A percentile compares a stretch with the other conserved stretches of the same genome.
Conservation (phyloP, 2,888 invertebrate species). For the Synanthedon tipuliformis region DNA sequence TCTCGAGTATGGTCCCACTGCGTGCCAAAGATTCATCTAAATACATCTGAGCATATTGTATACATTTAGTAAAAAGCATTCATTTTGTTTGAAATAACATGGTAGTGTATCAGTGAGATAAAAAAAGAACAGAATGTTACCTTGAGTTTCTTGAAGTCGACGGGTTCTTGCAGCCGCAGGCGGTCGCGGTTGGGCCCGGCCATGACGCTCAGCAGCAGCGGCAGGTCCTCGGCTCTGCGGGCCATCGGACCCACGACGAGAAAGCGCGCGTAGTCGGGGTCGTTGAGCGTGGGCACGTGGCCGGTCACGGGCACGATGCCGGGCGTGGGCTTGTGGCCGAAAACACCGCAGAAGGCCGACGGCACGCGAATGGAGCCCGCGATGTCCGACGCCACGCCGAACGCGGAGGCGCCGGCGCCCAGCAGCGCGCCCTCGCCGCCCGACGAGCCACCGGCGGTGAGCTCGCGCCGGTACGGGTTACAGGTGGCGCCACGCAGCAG, state of each 20-base stretch:
- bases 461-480: constrained; percentile 84
- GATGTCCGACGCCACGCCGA: constrained; percentile 87
- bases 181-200: constrained; percentile 48
- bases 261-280: constrained; percentile 56
- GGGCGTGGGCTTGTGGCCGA: constrained; percentile 87
- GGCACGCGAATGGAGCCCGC: constrained; percentile 91
- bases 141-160: neutral
- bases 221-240: constrained; percentile 81
- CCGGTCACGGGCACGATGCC: constrained; percentile 72
- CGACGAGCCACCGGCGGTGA: constrained; percentile 88
- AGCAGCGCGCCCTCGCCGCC: constrained; percentile 86
- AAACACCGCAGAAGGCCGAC: constrained; percentile 86
- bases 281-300: constrained; percentile 69
- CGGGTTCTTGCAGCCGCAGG: constrained; percentile 62
- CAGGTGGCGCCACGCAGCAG: constrained; percentile 80
- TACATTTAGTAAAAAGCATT: too few relatives aligned
- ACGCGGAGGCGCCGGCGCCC: constrained; percentile 78
- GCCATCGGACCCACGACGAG: constrained; percentile 80
- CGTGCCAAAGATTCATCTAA: too few relatives aligned
- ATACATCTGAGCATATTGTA: too few relatives aligned
- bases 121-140: neutral
- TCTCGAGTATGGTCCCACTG: too few relatives aligned
- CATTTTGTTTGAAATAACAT: too few relatives aligned
- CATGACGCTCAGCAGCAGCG: constrained; percentile 74
- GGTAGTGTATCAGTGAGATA: too few relatives aligned